Conservation (phyloP, 2,888 invertebrate species). For the Acronicta aceris region DNA sequence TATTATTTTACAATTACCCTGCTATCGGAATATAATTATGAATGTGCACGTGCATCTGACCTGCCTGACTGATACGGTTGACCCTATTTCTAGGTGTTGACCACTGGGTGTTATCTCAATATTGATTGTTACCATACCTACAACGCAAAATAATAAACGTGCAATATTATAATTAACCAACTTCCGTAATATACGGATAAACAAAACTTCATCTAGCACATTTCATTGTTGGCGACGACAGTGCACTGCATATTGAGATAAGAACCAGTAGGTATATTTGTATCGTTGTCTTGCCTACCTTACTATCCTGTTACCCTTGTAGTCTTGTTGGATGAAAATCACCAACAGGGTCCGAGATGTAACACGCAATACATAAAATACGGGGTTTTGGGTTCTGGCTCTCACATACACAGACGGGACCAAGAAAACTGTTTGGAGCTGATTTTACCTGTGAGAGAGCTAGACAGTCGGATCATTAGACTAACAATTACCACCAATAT, state of each 20-base stretch:
- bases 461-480: too few species aligned
- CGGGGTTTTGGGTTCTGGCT: too few species aligned
- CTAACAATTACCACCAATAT: too few species aligned
- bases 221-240: conserved; percentile 10
- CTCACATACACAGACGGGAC: too few species aligned
- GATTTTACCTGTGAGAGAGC: too few species aligned
- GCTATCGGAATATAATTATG: neutral
- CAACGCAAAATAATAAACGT: conserved; percentile 38
- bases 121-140: conserved; percentile 11
- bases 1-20: too few species aligned
- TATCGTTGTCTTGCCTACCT: too few species aligned
- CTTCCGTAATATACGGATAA: conserved; percentile 41
- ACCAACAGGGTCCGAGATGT: neutral
- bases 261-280: too few species aligned
- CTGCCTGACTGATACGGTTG: conserved; percentile 15
- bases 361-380: neutral
- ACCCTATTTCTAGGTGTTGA: conserved; percentile 30
- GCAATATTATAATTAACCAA: conserved; percentile 38
- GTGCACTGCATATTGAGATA: neutral
- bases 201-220: conserved; percentile 10
- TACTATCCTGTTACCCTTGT: too few species aligned
- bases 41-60: neutral
- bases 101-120: conserved; percentile 20
- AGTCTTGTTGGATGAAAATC: too few species aligned
- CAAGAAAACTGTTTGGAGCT: too few species aligned